phyloP scores from a whole-genome alignment of 2,113 vertebrate species.

The Nestor notabilis region DNA sequence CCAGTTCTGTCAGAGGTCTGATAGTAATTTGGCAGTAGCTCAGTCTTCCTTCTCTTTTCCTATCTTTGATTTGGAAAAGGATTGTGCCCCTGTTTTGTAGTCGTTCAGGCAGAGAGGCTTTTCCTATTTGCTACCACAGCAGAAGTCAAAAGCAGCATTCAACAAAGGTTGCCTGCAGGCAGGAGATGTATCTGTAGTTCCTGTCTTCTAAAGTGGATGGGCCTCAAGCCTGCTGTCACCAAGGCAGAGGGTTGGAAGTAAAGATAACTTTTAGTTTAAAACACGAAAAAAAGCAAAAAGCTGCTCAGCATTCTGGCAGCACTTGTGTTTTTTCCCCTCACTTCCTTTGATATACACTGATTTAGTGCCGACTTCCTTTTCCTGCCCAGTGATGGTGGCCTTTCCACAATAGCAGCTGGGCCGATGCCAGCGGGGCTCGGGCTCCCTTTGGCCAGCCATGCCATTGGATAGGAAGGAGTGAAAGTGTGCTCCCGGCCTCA shows the following conservation, averaged over 20 bases:
- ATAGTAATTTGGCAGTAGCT: not conserved
- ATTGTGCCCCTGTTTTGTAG: not conserved
- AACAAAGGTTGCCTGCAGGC: not conserved
- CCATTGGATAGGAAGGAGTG: constrained; percentile 72
- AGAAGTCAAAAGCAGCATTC: not conserved
- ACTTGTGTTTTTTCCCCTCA: constrained; percentile 82
- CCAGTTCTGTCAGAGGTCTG: not conserved
- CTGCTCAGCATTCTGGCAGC: constrained; percentile 59
- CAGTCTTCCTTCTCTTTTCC: not conserved
- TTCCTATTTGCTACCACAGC: not conserved
- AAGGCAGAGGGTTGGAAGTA: not conserved
- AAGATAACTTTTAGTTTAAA: not conserved
- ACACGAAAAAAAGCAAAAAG: not conserved
- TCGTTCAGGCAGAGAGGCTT: not conserved
- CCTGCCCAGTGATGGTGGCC: constrained; percentile 81
- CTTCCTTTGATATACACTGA: constrained; percentile 88
- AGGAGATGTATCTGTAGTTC: not conserved
- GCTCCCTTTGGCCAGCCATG: constrained; percentile 25
- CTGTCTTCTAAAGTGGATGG: not conserved
- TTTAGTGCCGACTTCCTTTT: constrained; percentile 90
- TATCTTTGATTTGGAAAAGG: not conserved
- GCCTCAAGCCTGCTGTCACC: not conserved
- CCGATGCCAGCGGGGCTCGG: constrained; percentile 76
- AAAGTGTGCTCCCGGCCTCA: constrained; percentile 44
- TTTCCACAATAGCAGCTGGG: constrained; percentile 84